Evolutionary conservation across 2,113 vertebrate genomes (phyloP).

Genomic region (Muntiacus reevesi): DNA sequence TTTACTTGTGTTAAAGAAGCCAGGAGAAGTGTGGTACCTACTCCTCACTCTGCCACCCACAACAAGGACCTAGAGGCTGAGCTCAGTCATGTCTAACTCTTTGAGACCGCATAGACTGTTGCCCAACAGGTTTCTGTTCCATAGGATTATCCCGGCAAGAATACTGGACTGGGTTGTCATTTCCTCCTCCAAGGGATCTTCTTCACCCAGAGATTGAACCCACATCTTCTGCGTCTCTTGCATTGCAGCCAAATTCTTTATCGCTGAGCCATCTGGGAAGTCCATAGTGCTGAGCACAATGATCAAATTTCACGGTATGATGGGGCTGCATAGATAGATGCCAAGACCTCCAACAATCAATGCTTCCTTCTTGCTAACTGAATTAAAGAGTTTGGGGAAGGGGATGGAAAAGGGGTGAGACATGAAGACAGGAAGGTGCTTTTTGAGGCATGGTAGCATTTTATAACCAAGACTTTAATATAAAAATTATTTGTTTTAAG

Average conservation of each 20-base stretch:
- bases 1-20: neutral
- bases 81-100: neutral
- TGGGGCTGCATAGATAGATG: neutral
- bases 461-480: neutral
- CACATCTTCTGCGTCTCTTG: neutral
- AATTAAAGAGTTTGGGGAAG: neutral
- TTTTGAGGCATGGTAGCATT: neutral
- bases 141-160: neutral
- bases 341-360: neutral
- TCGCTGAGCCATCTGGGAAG: neutral
- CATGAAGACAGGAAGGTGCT: neutral
- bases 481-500: neutral
- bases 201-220: neutral
- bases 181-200: neutral
- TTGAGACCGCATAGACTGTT: neutral
- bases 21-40: neutral
- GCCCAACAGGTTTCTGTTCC: neutral
- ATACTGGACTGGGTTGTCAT: neutral
- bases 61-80: neutral
- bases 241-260: neutral
- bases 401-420: neutral
- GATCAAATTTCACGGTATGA: neutral
- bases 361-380: neutral
- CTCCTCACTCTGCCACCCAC: fast-evolving
- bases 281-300: neutral